These are phyloP conservation scores for Hiodon tergisus DNA, from an alignment of 2,113 vertebrate species.

Conservation along the genomic window DNA sequence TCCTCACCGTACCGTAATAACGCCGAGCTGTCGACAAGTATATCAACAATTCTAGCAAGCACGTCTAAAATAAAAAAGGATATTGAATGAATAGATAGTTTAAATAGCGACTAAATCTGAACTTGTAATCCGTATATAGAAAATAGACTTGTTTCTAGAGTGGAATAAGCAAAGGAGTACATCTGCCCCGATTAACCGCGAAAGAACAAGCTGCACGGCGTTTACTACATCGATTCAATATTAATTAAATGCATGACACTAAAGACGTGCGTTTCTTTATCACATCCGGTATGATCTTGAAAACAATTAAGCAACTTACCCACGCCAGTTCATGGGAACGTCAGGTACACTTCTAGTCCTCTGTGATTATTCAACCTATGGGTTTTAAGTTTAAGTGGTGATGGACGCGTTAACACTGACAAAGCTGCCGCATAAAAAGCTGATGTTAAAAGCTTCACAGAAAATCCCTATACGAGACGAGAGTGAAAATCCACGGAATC, in stretches of 20 bases:
- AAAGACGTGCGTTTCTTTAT: neutral
- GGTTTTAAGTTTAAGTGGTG: conserved; percentile 17
- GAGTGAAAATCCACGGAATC: conserved; percentile 13
- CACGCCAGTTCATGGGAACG: neutral
- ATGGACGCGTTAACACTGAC: neutral
- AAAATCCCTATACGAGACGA: neutral
- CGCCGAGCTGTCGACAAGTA: no score
- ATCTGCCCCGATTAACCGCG: no score
- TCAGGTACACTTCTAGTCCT: neutral
- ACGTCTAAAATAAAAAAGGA: no score
- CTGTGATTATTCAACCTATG: conserved; percentile 18
- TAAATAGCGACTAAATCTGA: neutral
- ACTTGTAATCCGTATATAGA: neutral
- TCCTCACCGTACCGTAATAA: no score
- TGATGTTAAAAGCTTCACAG: conserved; percentile 5
- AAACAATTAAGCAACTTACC: conserved; percentile 3
- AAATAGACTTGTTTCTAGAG: neutral
- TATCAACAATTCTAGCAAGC: no score
- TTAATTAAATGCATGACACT: neutral
- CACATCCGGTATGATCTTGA: neutral
- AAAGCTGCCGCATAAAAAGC: neutral
- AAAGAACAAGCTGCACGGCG: no score
- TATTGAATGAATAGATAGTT: no score
- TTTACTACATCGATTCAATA: no score
- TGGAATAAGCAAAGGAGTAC: no score